Evolutionary conservation across 2,113 vertebrate species (phyloP), one percentile per base, ranked within the genome.

Genomic region (Muscicapa adusta): DNA sequence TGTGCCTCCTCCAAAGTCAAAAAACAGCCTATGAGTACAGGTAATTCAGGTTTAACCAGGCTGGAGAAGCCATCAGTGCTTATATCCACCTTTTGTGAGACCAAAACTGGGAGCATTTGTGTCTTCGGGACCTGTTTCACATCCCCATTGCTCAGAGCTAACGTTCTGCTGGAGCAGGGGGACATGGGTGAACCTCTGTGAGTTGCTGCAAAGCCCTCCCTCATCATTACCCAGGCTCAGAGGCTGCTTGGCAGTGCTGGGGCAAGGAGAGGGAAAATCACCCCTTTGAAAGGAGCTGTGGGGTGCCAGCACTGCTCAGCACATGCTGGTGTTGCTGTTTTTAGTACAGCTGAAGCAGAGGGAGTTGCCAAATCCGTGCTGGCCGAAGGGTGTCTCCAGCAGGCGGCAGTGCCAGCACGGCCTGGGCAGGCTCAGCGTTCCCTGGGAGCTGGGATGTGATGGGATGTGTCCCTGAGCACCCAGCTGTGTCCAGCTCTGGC

Each of bases 211-310:
- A 12, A 75, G 40, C 47, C 18, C 8, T 38, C n/a, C 38, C 29
- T 38, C 0, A 0, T 38, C 18, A 5, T 45, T 5, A 0, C 33
- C 36, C 0, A 2, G 28, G 24, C 43, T 72, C 1, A 1, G 51
- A 18, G 53, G 24, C 72, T 51, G 47, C 7, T 47, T 74, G 13
- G 56, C 33, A 58, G 0, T 48, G 51, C 40, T 63, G 70, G 15
- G 45, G 23, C 62, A 68, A 26, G 54, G 63, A 47, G n/a, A 40
- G n/a, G 57, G 65, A 14, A 50, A 63, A 53, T 10, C 19, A 5
- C 15, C 36, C 48, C 9, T 51, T 34, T 0, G 13, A n/a, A 36
- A 34, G 66, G 66, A 72, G 38, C 71, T 67, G 53, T 50, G 0
- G 2, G 58, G 29, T 40, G 7, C 24, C 75, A 43, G 25, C 22